These are phyloP conservation scores for Agriopis leucophaearia DNA, from an alignment of 2,888 invertebrate genomes.

Conservation along the genomic window DNA sequence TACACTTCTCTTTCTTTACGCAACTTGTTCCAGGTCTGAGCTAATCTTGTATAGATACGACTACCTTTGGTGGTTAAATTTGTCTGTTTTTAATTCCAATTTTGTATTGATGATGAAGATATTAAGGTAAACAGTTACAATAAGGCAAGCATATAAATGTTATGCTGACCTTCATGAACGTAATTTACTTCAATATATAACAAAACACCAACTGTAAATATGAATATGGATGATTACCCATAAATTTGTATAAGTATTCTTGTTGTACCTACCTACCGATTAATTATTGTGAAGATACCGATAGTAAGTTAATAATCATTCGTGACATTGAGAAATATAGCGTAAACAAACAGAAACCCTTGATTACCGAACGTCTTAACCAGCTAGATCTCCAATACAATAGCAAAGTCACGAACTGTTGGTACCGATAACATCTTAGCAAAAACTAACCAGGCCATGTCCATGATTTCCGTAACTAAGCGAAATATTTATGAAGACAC, in stretches of 20 bases:
- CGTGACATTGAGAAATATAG: slow-evolving; percentile 9
- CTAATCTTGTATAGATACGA: no score
- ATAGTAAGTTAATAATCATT: slow-evolving; percentile 1
- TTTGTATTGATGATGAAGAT: slow-evolving; percentile 21
- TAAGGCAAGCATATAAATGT: slow-evolving; percentile 19
- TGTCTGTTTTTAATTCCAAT: neutral
- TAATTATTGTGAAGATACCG: slow-evolving; percentile 2
- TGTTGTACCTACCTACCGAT: slow-evolving; percentile 4
- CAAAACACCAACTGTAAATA: slow-evolving; percentile 2
- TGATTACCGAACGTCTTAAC: slow-evolving; percentile 25
- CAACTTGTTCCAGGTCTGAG: no score
- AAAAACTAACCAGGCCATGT: slow-evolving; percentile 62
- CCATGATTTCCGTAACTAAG: slow-evolving; percentile 32
- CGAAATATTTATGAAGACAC: slow-evolving; percentile 1
- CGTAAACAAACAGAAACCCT: slow-evolving; percentile 5
- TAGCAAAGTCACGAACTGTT: slow-evolving; percentile 59
- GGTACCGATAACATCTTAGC: slow-evolving; percentile 54
- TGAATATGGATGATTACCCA: slow-evolving; percentile 5
- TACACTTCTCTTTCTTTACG: no score
- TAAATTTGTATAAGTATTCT: slow-evolving; percentile 8
- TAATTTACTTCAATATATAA: slow-evolving; percentile 15
- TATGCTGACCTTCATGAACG: slow-evolving; percentile 26
- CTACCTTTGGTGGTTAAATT: neutral
- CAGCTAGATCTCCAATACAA: slow-evolving; percentile 43
- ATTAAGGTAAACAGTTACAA: neutral